Evolutionary conservation across 1,140 invertebrate genomes (phyloP), one percentile per base, ranked within the genome.

Genomic region (Parasteatoda tepidariorum): DNA sequence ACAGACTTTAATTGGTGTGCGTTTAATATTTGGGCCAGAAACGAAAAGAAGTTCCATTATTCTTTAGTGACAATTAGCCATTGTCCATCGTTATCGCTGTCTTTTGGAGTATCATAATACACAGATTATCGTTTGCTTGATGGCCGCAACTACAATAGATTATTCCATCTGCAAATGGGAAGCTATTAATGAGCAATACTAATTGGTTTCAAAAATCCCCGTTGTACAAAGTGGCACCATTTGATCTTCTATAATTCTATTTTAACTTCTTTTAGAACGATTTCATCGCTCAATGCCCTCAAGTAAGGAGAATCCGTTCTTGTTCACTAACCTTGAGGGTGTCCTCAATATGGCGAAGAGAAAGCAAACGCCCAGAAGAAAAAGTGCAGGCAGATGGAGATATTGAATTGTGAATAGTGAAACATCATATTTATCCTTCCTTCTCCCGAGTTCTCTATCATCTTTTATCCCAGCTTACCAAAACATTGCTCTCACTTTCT

Each of bases 291-390:
- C 31, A 31, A 31, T 57, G 22, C 13, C 70, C 70, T 57, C 28
- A 5, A 54, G 70, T 26, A 73, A 31, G 48, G 70, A 73, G 70
- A 33, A 73, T 73, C 70, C 28, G 70, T 73, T 73, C 73, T 75
- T 75, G 55, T 75, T 75, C 73, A 62, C 73, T 62, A 61, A 75
- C 73, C 73, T 75, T 75, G 31, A 62, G 68, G 55, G 59, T 75
- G 73, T 75, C 73, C 73, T 75, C 30, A 75, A 75, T 75, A 73
- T 73, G 18, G 26, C n/a, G 70, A 73, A 57, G 70, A 48, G 59
- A 61, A 55, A 73, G 70, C 28, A n/a, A 30, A n/a, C 68, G 34
- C 38, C 68, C 41, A 26, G 9, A 18, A 48, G 38, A 48, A 48
- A 48, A 48, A 48, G 38, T 48, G 38, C 1, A 13, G 9, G 9